A percentile compares a stretch with the other conserved stretches of the same genome.
phyloP scores from a whole-genome alignment of 2,888 invertebrate species.

The Petrolisthes manimaculis region DNA sequence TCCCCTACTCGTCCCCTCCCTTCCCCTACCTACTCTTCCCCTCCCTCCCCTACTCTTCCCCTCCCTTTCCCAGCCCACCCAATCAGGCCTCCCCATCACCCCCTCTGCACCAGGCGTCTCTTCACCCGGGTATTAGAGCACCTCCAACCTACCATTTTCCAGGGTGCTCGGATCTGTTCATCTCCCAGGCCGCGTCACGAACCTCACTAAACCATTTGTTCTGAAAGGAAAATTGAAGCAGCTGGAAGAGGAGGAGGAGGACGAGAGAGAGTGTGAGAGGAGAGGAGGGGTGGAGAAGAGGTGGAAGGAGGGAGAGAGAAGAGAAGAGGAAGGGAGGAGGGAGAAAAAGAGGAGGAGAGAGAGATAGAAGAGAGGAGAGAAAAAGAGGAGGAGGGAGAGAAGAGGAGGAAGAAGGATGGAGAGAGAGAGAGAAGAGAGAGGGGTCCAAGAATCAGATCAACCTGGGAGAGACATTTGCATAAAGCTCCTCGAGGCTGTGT shows the following conservation, averaged over 20 bases:
- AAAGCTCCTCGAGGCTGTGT: not conserved
- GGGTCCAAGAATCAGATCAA: not conserved
- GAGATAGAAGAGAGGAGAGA: no score
- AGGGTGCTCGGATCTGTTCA: not conserved
- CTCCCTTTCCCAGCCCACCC: not conserved
- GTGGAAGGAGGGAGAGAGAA: no score
- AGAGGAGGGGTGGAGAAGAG: no score
- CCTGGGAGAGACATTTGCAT: not conserved
- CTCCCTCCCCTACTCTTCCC: not conserved
- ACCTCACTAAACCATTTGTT: not conserved
- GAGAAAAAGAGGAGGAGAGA: no score
- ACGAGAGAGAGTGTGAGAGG: no score
- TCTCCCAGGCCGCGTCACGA: not conserved
- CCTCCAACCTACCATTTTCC: not conserved
- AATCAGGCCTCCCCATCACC: not conserved
- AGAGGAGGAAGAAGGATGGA: no score
- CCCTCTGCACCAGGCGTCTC: not conserved
- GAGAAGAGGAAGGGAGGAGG: no score
- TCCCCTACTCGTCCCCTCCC: not conserved
- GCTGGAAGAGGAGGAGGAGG: no score
- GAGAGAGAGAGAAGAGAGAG: no score
- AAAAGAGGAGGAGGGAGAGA: no score
- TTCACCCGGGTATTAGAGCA: not conserved
- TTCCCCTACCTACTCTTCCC: not conserved
- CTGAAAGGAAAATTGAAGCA: not conserved